phyloP scores from a whole-genome alignment of 2,888 invertebrate species.

The Pardosa pseudoannulata region DNA sequence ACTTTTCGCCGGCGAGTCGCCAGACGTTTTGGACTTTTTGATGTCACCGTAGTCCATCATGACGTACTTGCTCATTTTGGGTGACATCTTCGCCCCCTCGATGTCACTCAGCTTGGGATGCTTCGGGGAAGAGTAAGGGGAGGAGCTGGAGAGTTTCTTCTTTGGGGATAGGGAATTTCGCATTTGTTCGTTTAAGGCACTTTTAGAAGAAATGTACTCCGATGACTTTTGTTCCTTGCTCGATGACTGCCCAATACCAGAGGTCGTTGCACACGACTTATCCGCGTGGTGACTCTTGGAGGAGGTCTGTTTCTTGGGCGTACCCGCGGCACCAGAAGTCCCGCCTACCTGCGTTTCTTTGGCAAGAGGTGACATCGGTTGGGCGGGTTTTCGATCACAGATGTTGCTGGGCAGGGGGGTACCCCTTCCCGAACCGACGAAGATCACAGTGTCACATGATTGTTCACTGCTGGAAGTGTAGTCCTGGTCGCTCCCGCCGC shows the following conservation, averaged over 20 bases:
- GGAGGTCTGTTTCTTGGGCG: constrained; percentile 37
- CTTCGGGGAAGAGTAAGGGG: constrained; percentile 61
- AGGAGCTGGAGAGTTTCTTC: constrained; percentile 48
- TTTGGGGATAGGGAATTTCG: constrained; percentile 51
- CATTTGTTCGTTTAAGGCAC: constrained; percentile 65
- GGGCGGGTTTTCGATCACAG: constrained; percentile 78
- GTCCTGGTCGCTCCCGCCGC: constrained; percentile 88
- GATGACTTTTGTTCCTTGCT: constrained; percentile 40
- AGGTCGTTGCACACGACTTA: constrained; percentile 25
- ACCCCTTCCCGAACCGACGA: constrained; percentile 79
- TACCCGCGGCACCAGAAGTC: background rate
- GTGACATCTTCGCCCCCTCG: constrained; percentile 50
- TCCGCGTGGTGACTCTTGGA: constrained; percentile 31
- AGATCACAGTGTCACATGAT: constrained; percentile 98
- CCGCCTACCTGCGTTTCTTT: constrained; percentile 49
- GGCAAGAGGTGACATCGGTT: constrained; percentile 74
- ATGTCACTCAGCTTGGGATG: constrained; percentile 42
- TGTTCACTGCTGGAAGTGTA: constrained; percentile 95
- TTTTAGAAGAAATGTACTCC: constrained; percentile 49
- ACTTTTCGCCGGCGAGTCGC: constrained; percentile 29
- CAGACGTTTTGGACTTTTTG: constrained; percentile 29
- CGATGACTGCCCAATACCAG: background rate
- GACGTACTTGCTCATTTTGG: constrained; percentile 58
- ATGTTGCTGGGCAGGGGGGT: constrained; percentile 75
- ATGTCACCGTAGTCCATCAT: constrained; percentile 56